Evolutionary conservation across 1,140 invertebrate species (phyloP).

Genomic region (Neomicropteryx cornuta): DNA sequence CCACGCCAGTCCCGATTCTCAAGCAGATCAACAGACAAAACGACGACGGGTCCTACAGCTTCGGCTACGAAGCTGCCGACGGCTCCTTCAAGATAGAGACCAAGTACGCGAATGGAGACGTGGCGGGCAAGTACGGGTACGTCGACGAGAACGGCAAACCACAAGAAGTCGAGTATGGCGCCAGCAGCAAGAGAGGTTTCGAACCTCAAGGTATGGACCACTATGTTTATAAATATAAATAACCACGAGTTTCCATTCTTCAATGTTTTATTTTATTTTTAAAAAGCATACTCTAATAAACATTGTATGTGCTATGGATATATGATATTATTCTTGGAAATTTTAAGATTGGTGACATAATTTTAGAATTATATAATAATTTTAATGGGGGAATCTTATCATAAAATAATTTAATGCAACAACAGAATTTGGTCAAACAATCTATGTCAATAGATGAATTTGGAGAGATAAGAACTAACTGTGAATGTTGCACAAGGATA

Average conservation of each 20-base stretch:
- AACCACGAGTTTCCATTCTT: neutral
- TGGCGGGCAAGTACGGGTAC: constrained; percentile 74
- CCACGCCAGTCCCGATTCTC: constrained; percentile 56
- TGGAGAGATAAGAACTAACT: too few species aligned
- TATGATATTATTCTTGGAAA: too few species aligned
- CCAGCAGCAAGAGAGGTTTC: constrained; percentile 59
- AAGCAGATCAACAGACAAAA: constrained; percentile 67
- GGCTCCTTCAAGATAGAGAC: constrained; percentile 90
- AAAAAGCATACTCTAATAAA: neutral
- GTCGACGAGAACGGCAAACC: constrained; percentile 64
- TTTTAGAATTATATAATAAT: too few species aligned
- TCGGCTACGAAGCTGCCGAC: constrained; percentile 80
- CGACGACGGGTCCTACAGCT: constrained; percentile 77
- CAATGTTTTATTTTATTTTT: neutral
- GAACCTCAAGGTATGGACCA: constrained; percentile 43
- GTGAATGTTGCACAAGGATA: too few species aligned
- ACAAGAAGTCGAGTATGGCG: constrained; percentile 68
- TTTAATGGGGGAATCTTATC: too few species aligned
- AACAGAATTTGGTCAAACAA: too few species aligned
- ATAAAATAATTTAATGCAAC: too few species aligned
- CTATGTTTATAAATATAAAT: neutral
- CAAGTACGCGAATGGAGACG: constrained; percentile 69
- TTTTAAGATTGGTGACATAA: too few species aligned
- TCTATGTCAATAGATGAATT: too few species aligned
- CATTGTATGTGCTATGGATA: neutral